Evolutionary conservation across 2,113 vertebrate genomes (phyloP).

Genomic region (Saccopteryx bilineata): DNA sequence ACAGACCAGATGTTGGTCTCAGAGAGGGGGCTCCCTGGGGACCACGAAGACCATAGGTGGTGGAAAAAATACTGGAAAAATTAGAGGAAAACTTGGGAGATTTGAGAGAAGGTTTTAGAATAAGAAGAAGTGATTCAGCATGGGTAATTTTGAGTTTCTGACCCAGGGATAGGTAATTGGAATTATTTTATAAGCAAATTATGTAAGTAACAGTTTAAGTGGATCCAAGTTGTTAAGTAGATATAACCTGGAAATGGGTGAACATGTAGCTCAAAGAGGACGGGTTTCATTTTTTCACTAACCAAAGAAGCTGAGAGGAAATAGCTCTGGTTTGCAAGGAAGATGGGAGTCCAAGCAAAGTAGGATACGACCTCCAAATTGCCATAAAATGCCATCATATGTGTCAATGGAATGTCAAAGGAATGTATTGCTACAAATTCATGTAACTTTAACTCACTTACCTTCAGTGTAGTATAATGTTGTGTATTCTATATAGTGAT

Average conservation of each 20-base stretch:
- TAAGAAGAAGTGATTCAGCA: neutral
- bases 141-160: neutral
- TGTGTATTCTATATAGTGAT: neutral
- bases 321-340: neutral
- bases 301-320: neutral
- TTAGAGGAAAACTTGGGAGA: neutral
- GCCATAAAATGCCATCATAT: neutral
- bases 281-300: neutral
- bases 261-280: conserved; percentile 6
- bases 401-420: neutral
- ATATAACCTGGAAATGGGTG: neutral
- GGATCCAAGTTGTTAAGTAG: conserved; percentile 7
- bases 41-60: neutral
- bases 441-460: neutral
- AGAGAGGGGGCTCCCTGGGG: neutral
- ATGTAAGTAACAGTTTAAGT: conserved; percentile 21
- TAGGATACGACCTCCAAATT: neutral
- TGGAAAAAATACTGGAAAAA: neutral
- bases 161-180: neutral
- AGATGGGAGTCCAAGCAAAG: neutral
- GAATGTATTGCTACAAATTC: neutral
- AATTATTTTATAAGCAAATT: conserved; percentile 52
- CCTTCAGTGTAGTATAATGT: neutral
- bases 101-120: conserved; percentile 40
- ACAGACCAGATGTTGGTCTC: neutral